A percentile compares a stretch with the other conserved stretches of the same genome.
phyloP scores from a whole-genome alignment of 2,888 invertebrate species.

The Ectemnius continuus region DNA sequence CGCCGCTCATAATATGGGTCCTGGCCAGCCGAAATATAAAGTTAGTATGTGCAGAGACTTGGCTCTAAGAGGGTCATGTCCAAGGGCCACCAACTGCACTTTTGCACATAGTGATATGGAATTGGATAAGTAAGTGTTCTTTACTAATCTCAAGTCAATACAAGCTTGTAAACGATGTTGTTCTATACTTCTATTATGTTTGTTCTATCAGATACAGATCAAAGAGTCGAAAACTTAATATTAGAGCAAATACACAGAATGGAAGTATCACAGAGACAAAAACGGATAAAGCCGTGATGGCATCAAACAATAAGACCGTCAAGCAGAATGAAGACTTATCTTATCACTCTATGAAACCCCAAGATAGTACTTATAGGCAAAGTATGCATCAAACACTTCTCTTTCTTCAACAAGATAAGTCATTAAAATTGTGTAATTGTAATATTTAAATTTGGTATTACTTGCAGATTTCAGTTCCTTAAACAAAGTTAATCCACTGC shows the following conservation, averaged over 20 bases:
- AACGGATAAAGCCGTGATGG: constrained; percentile 68
- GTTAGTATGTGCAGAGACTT: constrained; percentile 94
- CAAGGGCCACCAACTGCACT: constrained; percentile 91
- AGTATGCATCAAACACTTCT: constrained; percentile 56
- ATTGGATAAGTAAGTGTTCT: constrained; percentile 84
- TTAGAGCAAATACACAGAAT: constrained; percentile 67
- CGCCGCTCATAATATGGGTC: constrained; percentile 78
- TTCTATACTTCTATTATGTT: not conserved
- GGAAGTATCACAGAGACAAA: constrained; percentile 65
- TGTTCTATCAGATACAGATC: constrained; percentile 80
- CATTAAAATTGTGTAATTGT: not conserved
- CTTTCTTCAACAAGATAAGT: not conserved
- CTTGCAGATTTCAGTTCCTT: constrained; percentile 66
- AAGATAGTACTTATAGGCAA: constrained; percentile 70
- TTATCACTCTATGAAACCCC: constrained; percentile 71
- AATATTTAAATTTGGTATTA: not conserved
- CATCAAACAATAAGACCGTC: constrained; percentile 67
- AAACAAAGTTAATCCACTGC: constrained; percentile 63
- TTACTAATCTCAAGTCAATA: not conserved
- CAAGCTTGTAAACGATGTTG: not conserved
- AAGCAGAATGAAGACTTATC: constrained; percentile 75
- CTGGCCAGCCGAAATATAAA: constrained; percentile 88
- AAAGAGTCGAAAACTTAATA: constrained; percentile 82
- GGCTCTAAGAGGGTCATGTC: constrained; percentile 88
- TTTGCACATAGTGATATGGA: constrained; percentile 96